Percentiles rank a stretch among this genome's conserved stretches.
Evolutionary conservation across 2,888 invertebrate species (phyloP).

Genomic region (Eurois occulta): DNA sequence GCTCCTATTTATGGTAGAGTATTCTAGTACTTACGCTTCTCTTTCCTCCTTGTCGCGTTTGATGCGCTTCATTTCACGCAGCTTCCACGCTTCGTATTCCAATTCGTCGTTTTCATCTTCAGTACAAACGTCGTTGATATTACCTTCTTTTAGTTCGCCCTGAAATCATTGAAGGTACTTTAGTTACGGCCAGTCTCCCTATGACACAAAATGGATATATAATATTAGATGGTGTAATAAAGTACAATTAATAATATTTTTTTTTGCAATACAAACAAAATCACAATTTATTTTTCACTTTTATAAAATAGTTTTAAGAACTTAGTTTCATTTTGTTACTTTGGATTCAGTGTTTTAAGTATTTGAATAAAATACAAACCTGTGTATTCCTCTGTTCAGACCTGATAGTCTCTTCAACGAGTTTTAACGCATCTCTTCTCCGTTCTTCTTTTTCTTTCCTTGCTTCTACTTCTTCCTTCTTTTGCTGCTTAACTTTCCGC

Average conservation of each 20-base stretch:
- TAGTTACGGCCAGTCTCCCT: not conserved
- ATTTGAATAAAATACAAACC: constrained; percentile 71
- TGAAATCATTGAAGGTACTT: constrained; percentile 65
- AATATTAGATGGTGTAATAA: too few species aligned
- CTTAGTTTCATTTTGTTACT: not conserved
- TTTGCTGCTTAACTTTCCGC: constrained; percentile 95
- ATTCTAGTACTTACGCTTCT: constrained; percentile 93
- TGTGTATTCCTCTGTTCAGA: constrained; percentile 93
- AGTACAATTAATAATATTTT: too few species aligned
- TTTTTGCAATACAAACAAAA: not conserved
- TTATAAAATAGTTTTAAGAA: not conserved
- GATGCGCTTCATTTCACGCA: constrained; percentile 98
- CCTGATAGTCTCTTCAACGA: constrained; percentile 97
- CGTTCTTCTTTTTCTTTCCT: constrained; percentile 97
- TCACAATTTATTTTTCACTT: not conserved
- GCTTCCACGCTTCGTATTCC: constrained; percentile 99
- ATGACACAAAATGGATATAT: too few species aligned
- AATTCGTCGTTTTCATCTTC: constrained; percentile 99
- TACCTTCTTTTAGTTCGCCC: constrained; percentile 93
- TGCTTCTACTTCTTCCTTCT: constrained; percentile 95
- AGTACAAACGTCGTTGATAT: constrained; percentile 96
- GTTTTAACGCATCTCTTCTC: constrained; percentile 95
- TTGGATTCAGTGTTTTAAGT: not conserved
- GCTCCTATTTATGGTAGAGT: not conserved
- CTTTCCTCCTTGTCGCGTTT: constrained; percentile 99